Percentiles rank a stretch among this genome's conserved stretches.
These are phyloP conservation scores for Crypturellus tataupa DNA, from an alignment of 2,797 vertebrate species.

Conservation along the genomic window DNA sequence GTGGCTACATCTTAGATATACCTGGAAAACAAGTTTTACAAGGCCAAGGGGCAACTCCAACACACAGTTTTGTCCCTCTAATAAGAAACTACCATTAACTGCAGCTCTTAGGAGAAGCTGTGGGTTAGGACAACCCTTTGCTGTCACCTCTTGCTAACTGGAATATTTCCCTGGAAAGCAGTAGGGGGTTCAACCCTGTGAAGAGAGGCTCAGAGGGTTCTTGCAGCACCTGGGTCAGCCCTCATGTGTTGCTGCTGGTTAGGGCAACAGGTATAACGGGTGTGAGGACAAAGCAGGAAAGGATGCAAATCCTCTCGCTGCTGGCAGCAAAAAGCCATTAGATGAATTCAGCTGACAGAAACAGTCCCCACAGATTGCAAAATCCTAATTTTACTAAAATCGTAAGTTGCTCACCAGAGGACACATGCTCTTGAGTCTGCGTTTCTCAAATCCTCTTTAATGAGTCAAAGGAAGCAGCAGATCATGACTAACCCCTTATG, in stretches of 20 bases:
- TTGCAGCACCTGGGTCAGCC: background rate
- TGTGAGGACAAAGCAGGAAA: background rate
- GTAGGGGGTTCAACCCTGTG: no score
- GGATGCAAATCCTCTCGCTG: background rate
- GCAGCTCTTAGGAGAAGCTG: background rate
- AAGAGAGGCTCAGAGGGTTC: background rate
- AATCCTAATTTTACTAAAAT: background rate
- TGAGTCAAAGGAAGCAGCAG: background rate
- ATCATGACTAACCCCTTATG: background rate
- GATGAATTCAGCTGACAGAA: background rate
- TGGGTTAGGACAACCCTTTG: background rate
- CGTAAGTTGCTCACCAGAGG: background rate
- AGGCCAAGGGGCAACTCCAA: background rate
- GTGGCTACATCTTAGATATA: background rate
- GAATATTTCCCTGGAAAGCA: background rate
- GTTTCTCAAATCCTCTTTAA: background rate
- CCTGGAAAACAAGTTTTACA: fast-evolving
- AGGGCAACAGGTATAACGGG: background rate
- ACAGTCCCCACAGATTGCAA: background rate
- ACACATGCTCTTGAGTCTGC: fast-evolving
- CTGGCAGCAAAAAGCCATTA: background rate
- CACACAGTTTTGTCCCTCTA: background rate
- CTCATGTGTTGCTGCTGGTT: background rate
- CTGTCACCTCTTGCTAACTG: background rate
- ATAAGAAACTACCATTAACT: background rate